A percentile compares a stretch with the other conserved stretches of the same genome.
phyloP scores from a whole-genome alignment of 2,113 vertebrate genomes.

The Hystrix cristata region DNA sequence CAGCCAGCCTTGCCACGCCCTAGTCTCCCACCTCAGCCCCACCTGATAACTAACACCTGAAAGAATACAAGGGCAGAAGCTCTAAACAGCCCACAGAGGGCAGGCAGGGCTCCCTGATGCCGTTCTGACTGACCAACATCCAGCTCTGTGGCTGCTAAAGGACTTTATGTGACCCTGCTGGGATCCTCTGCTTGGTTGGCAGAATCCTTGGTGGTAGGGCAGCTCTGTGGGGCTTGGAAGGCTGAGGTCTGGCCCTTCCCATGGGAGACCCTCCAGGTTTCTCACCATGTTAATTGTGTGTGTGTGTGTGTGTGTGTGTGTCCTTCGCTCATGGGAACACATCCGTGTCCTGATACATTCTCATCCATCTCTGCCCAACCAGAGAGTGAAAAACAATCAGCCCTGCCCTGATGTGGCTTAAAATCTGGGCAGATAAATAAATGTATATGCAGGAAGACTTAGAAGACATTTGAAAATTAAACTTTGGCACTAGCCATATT shows the following conservation, averaged over 20 bases:
- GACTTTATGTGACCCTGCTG: background rate
- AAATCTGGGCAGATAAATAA: background rate
- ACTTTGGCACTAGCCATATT: background rate
- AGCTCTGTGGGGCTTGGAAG: background rate
- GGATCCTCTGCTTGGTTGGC: background rate
- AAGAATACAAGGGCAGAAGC: background rate
- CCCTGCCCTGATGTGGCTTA: background rate
- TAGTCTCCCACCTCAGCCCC: no score
- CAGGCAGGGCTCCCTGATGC: background rate
- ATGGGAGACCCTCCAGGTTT: background rate
- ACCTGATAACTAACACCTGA: background rate
- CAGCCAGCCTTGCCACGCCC: no score
- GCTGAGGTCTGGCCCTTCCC: background rate
- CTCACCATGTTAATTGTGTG: background rate
- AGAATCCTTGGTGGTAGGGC: background rate
- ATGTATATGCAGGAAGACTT: background rate
- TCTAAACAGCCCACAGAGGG: background rate
- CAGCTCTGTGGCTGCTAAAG: background rate
- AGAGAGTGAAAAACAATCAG: background rate
- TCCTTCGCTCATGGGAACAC: background rate
- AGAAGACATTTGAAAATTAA: background rate
- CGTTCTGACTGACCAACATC: background rate
- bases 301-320: background rate
- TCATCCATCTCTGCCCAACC: no score
- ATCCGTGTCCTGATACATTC: background rate